phyloP scores from a whole-genome alignment of 2,113 vertebrate genomes.

The Dinomys branickii region DNA sequence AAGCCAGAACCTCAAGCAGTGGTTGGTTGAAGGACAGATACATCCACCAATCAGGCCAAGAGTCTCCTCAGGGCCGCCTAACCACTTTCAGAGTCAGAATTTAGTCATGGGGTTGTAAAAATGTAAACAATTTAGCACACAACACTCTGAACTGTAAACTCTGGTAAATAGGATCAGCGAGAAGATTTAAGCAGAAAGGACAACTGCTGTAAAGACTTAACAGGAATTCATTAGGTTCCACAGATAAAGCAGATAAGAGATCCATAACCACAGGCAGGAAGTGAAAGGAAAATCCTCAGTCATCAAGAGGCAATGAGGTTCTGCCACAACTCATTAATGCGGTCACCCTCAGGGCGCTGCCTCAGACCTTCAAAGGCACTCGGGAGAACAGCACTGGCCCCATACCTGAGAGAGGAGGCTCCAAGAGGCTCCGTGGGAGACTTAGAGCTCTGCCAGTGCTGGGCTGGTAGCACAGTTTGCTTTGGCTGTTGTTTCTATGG shows the following conservation, averaged over 20 bases:
- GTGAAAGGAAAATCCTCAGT: slow-evolving; percentile 80
- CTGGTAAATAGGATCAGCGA: slow-evolving; percentile 80
- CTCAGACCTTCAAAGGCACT: slow-evolving; percentile 39
- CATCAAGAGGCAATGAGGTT: slow-evolving; percentile 67
- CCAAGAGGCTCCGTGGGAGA: not conserved
- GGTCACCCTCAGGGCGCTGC: not conserved
- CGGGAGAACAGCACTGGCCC: rapidly evolving
- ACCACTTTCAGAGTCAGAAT: slow-evolving; percentile 64
- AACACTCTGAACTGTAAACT: slow-evolving; percentile 76
- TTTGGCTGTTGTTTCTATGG: not conserved
- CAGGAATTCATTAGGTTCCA: slow-evolving; percentile 84
- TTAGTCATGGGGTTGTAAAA: slow-evolving; percentile 64
- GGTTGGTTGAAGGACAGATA: not conserved
- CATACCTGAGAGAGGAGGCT: not conserved
- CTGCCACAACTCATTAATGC: slow-evolving; percentile 57
- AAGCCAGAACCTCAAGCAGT: not conserved
- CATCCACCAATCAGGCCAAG: no score
- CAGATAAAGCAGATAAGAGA: slow-evolving; percentile 82
- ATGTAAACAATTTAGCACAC: slow-evolving; percentile 80
- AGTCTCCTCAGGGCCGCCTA: not conserved
- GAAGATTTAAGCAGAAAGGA: slow-evolving; percentile 85
- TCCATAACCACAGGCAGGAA: slow-evolving; percentile 55
- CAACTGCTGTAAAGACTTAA: slow-evolving; percentile 80
- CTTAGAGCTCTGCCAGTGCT: not conserved
- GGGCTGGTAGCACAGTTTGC: rapidly evolving